Evolutionary conservation across 2,888 invertebrate species (phyloP).

Genomic region (Yponomeuta sedellus): DNA sequence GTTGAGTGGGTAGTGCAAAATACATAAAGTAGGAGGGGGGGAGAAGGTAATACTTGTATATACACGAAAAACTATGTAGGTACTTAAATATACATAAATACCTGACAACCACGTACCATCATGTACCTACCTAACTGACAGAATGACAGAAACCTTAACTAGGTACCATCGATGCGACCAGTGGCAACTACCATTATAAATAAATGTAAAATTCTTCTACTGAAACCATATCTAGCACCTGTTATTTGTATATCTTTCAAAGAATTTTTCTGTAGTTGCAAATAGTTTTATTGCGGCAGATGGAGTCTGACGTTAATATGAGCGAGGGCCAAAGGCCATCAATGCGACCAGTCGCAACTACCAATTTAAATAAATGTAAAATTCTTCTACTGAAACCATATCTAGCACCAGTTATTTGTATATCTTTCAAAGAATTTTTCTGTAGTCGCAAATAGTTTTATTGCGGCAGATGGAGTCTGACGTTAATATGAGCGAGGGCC

Average conservation of each 20-base stretch:
- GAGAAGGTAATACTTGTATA: no score
- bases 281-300: not conserved
- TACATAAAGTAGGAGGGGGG: no score
- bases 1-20: no score
- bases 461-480: not conserved
- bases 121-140: no score
- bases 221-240: constrained; percentile 24
- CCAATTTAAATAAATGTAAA: no score
- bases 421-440: not conserved
- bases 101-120: no score
- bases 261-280: not conserved
- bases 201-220: constrained; percentile 25
- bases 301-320: constrained; percentile 21
- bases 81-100: no score
- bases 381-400: constrained; percentile 31
- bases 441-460: not conserved
- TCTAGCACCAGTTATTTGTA: not conserved
- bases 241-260: not conserved
- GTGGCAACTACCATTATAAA: no score
- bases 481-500: constrained; percentile 26
- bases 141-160: no score
- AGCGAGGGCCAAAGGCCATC: constrained; percentile 24
- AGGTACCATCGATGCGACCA: no score
- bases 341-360: no score
- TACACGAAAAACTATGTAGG: no score